Evolutionary conservation across 1,140 invertebrate species (phyloP), one percentile per base, ranked within the genome.

Genomic region (Pseudomyrmex cubaensis): DNA sequence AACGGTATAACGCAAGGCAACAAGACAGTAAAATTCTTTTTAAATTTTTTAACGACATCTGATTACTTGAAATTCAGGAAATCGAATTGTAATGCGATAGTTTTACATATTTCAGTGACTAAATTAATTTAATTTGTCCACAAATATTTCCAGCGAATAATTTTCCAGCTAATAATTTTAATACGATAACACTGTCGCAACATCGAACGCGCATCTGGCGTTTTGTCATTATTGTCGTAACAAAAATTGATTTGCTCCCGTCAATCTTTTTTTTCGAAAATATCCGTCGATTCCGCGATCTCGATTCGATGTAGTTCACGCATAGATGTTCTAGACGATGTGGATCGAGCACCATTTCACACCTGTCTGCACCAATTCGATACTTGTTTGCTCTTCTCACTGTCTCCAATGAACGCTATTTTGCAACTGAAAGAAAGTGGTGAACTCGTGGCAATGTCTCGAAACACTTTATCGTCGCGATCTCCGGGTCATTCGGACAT

Each of bases 361-460:
- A 93, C 92, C 92, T 92, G 90, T 93, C 91, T 93, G 94, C 93
- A 94, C 94, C 90, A 90, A 90, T 89, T 92, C 88, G 85, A 91
- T 91, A 93, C 91, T 94, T 94, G 91, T 94, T 93, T 94, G 92
- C 93, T 91, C 91, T 92, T 90, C 92, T 89, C 56, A 86, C 85
- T 89, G 85, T 91, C 85, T 89, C 87, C 85, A 83, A 86, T 85
- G 44, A 86, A 85, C 86, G 89, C 85, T 69, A 87, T 70, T 56
- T 89, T 82, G 83, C 78, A 63, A 80, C 76, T 84, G 85, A 77
- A 85, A 85, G 57, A 89, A 89, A 90, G 85, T 85, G 86, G 87
- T 89, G 85, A 90, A 89, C 88, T 86, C 82, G 84, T 88, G 77
- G 62, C 78, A 88, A 84, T 86, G 76, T 87, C 87, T 89, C 88